These are phyloP conservation scores for Catocala nupta DNA, from an alignment of 2,888 invertebrate genomes.

Conservation along the genomic window DNA sequence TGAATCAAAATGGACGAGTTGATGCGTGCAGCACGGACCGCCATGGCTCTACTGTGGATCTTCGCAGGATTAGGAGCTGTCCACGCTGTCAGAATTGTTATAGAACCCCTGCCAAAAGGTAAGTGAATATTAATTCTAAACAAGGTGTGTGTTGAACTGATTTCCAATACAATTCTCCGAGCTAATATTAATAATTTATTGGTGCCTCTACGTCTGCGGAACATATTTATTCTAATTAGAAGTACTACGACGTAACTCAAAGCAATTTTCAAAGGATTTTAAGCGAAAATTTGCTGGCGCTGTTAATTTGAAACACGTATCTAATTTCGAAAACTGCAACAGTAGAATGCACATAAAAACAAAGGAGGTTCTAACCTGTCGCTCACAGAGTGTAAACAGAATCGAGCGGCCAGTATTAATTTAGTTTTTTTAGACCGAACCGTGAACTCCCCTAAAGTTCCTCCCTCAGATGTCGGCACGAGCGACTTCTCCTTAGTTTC, in stretches of 20 bases:
- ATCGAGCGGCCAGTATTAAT: constrained; percentile 74
- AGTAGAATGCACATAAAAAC: constrained; percentile 53
- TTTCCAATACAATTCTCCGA: not conserved
- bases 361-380: constrained; percentile 72
- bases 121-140: constrained; percentile 48
- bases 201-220: too few relatives aligned
- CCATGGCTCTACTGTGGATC: constrained; percentile 74
- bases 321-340: constrained; percentile 37
- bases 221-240: not conserved
- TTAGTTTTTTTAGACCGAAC: constrained; percentile 67
- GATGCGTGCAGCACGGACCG: constrained; percentile 56
- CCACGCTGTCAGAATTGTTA: constrained; percentile 80
- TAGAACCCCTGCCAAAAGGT: constrained; percentile 86
- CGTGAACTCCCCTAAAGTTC: constrained; percentile 64
- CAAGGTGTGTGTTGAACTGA: not conserved
- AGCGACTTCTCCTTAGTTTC: constrained; percentile 82
- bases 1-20: constrained; percentile 68
- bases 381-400: constrained; percentile 78
- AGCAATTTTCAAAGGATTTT: constrained; percentile 13
- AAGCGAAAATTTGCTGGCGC: constrained; percentile 16
- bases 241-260: not conserved
- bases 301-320: constrained; percentile 35
- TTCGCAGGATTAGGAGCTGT: constrained; percentile 70
- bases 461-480: constrained; percentile 75
- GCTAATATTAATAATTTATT: too few relatives aligned